Evolutionary conservation across 2,113 vertebrate genomes (phyloP).

Genomic region (Rhynchopsitta pachyrhyncha): DNA sequence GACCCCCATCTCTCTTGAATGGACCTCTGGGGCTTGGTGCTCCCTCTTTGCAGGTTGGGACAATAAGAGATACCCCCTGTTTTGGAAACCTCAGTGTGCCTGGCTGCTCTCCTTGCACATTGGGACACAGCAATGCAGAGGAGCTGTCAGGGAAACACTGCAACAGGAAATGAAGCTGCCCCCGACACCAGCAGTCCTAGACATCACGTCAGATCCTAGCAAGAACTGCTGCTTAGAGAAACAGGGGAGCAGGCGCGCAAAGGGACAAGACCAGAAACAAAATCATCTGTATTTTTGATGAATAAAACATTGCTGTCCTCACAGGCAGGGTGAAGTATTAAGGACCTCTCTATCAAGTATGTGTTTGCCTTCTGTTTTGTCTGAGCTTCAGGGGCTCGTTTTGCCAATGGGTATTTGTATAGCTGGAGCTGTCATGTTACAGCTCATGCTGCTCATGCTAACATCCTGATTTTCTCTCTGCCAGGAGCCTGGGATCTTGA

Average conservation of each 20-base stretch:
- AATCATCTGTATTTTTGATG: background rate
- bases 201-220: background rate
- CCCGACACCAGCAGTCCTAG: background rate
- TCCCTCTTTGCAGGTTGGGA: background rate
- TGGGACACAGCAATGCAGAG: background rate
- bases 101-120: background rate
- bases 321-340: background rate
- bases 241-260: background rate
- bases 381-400: background rate
- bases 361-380: background rate
- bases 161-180: background rate
- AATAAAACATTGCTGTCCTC: background rate
- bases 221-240: background rate
- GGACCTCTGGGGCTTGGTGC: rapidly evolving
- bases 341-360: background rate
- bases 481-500: background rate
- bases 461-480: background rate
- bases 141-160: background rate
- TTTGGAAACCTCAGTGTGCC: background rate
- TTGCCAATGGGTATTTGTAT: background rate
- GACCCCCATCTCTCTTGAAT: rapidly evolving
- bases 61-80: background rate
- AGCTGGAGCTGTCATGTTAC: background rate
- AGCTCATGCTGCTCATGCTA: background rate
- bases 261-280: background rate